These are phyloP conservation scores for Gryllus bimaculatus DNA, from an alignment of 1,140 invertebrate genomes.

Conservation along the genomic window DNA sequence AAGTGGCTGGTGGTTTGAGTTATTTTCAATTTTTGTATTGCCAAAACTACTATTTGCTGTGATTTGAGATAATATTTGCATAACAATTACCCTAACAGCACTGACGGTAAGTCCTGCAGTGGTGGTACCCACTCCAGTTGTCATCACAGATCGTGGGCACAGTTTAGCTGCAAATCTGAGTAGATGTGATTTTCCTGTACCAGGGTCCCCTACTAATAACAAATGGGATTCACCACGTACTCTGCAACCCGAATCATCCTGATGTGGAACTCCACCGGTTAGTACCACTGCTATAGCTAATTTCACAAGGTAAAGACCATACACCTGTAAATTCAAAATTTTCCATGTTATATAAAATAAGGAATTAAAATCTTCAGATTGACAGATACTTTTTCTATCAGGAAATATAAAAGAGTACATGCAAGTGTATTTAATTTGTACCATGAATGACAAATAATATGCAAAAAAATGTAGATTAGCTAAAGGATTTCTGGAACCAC, in stretches of 20 bases:
- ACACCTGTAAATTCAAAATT: constrained; percentile 50
- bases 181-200: constrained; percentile 83
- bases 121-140: constrained; percentile 77
- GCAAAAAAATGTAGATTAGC: too few species aligned
- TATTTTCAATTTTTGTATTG: too few species aligned
- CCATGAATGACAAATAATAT: too few species aligned
- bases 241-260: constrained; percentile 42
- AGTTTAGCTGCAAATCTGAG: constrained; percentile 67
- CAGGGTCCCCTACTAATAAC: constrained; percentile 83
- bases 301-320: constrained; percentile 80
- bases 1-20: too few species aligned
- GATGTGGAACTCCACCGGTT: constrained; percentile 55
- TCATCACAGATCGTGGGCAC: constrained; percentile 67
- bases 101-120: constrained; percentile 82
- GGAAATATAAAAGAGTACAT: too few species aligned
- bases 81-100: constrained; percentile 56
- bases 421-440: too few species aligned
- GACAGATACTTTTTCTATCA: too few species aligned
- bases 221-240: constrained; percentile 74
- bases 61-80: too few species aligned
- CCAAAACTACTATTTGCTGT: too few species aligned
- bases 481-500: too few species aligned
- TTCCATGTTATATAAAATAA: too few species aligned
- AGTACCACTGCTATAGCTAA: constrained; percentile 65
- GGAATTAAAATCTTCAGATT: too few species aligned